Evolutionary conservation across 2,797 vertebrate species (phyloP), one percentile per base, ranked within the genome.

Genomic region (Hyperoplus immaculatus): DNA sequence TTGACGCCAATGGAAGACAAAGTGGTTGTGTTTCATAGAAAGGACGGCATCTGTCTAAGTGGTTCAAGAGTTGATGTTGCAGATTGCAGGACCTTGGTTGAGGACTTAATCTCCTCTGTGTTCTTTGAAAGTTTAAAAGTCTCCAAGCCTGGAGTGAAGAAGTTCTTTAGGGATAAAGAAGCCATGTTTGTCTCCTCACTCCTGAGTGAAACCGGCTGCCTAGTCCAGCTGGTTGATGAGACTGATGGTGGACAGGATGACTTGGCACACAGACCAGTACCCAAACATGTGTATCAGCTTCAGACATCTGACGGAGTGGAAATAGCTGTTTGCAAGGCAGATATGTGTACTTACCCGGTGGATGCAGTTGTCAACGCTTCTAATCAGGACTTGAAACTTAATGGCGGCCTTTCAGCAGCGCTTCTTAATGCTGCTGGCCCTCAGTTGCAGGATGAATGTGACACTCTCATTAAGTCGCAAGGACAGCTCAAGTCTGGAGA

Each of bases 291-390:
- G 6, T 93, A 59, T 65, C 70, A 85, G 84, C 16, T 88, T 67
- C 61, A 16, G 18, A 92, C 94, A 38, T 14, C 80, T 6, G 76
- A 69, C 47, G 97, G 96, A 5, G 75, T 97, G 29, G 82, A 89
- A 8, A 85, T 98, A 9, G 86, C 71, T 0, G 95, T 96, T 8
- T 92, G 68, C 68, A 94, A 95, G 62, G 96, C 87, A 0, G 77
- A 99, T 86, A 75, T 99, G 89, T 94, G 94, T 62, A 75, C 0
- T n/a, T 93, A 95, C 39, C 77, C 87, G 0, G 93, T 93, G 0
- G 84, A 96, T 6, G 95, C 95, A n/a, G 89, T 98, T 21, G 96
- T 98, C 18, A 97, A 92, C 55, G 78, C 94, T 0, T 82, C 92
- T 5, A 95, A 93, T 6, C 77, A 88, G 16, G 62, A 88, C 8